phyloP scores from a whole-genome alignment of 2,113 vertebrate species.

The Oryzias melastigma region DNA sequence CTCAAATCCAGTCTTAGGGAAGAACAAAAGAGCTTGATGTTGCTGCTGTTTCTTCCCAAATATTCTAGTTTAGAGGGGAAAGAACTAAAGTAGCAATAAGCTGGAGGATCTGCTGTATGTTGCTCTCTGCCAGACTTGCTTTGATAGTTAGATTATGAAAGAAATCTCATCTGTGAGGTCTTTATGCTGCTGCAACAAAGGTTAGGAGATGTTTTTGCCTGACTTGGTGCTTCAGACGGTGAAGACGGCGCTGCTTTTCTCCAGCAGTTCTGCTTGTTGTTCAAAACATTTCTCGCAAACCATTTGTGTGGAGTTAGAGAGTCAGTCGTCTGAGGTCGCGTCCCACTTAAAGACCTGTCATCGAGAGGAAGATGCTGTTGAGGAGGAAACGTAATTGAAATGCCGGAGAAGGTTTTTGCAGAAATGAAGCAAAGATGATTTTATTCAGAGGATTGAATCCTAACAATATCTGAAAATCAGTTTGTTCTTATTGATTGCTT shows the following conservation, averaged over 20 bases:
- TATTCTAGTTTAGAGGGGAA: slow-evolving; percentile 30
- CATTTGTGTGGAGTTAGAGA: neutral
- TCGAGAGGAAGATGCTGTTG: no score
- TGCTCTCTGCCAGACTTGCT: slow-evolving; percentile 23
- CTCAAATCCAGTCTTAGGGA: slow-evolving; percentile 46
- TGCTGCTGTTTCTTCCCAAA: slow-evolving; percentile 36
- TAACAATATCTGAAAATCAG: no score
- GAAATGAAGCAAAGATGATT: no score
- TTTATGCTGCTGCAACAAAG: slow-evolving; percentile 11
- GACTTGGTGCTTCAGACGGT: neutral
- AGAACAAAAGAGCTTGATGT: slow-evolving; percentile 60
- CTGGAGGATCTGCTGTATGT: slow-evolving; percentile 49
- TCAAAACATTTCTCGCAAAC: neutral
- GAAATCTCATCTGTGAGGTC: slow-evolving; percentile 4
- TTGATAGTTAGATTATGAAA: slow-evolving; percentile 29
- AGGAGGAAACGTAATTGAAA: no score
- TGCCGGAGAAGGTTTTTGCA: no score
- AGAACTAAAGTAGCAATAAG: slow-evolving; percentile 39
- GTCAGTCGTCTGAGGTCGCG: neutral
- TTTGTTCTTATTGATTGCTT: no score
- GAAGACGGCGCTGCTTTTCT: neutral
- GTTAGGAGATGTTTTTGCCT: neutral
- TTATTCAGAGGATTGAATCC: no score
- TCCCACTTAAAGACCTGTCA: no score
- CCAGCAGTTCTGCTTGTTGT: neutral